Base-by-base conservation (phyloP, 2,113 vertebrate genomes). In the Numenius arquata region DNA sequence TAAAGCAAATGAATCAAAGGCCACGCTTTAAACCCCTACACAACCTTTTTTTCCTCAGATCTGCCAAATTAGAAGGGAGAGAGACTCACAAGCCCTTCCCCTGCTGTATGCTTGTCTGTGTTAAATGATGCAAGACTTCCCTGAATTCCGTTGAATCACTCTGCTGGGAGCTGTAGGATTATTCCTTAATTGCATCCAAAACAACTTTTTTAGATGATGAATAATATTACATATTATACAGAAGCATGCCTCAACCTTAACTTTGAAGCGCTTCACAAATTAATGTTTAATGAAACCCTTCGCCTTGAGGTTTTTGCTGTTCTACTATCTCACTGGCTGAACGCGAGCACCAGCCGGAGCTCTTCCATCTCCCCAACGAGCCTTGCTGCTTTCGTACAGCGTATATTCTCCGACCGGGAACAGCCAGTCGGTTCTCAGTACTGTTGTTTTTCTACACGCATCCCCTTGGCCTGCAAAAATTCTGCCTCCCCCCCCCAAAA, bases 241-340 rank as follows among this genome's bases (percentile, higher is more conserved):
- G 86, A 82, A 89, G 85, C 45, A 17, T 1, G 40, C 58, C 40
- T 68, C 62, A 82, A 18, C 90, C 73, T 78, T 89, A 87, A 81
- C 94, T 96, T 94, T 89, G 86, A 95, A 96, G 94, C 8, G 2
- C 79, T 89, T 92, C 52, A 45, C 45, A 89, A 85, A 95, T 96
- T 75, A 96, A 95, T 89, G 58, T 96, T 96, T 96, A 90, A 95
- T 97, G 90, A 90, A 95, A 90, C 76, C 8, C 1, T 89, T 95
- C 0, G 56, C 93, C 92, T 95, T 75, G 68, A 96, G 95, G 52
- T 74, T 92, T 90, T 72, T 90, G 52, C 86, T 90, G 61, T 56
- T 26, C 82, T 59, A 25, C 78, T 41, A 2, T 78, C 53, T 92
- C 67, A 77, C 90, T 67, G 96, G 41, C 79, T 93, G 88, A 61